A percentile compares a stretch with the other conserved stretches of the same genome.
phyloP scores from a whole-genome alignment of 2,888 invertebrate species.

The Hipparchia semele region DNA sequence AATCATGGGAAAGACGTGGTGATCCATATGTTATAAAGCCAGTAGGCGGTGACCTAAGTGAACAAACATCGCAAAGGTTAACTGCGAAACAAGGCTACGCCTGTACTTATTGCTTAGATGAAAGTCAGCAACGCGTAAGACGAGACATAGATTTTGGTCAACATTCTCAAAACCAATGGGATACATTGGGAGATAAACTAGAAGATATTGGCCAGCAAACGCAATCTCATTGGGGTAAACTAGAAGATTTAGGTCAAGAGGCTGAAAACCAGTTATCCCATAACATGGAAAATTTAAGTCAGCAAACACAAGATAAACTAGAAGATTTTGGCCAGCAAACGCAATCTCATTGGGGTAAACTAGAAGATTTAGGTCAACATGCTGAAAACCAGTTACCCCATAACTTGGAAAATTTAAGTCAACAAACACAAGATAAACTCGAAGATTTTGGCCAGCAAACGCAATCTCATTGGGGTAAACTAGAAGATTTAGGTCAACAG shows the following conservation, averaged over 20 bases:
- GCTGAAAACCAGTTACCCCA: slow-evolving; percentile 43
- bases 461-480: slow-evolving; percentile 38
- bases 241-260: slow-evolving; percentile 45
- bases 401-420: slow-evolving; percentile 40
- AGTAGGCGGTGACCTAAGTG: slow-evolving; percentile 49
- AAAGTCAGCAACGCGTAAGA: slow-evolving; percentile 59
- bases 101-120: slow-evolving; percentile 54
- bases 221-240: slow-evolving; percentile 38
- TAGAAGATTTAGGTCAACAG: slow-evolving; percentile 45
- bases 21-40: slow-evolving; percentile 77
- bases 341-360: slow-evolving; percentile 45
- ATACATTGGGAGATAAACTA: slow-evolving; percentile 36
- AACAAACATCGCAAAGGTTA: slow-evolving; percentile 55
- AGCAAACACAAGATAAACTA: slow-evolving; percentile 31
- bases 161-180: slow-evolving; percentile 45
- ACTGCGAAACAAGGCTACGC: slow-evolving; percentile 48
- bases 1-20: slow-evolving; percentile 79
- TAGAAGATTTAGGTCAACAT: slow-evolving; percentile 44
- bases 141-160: slow-evolving; percentile 60
- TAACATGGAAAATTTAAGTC: slow-evolving; percentile 40
- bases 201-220: slow-evolving; percentile 46
- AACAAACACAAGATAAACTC: slow-evolving; percentile 30
- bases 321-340: too few species aligned
- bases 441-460: slow-evolving; percentile 45
- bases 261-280: slow-evolving; percentile 38